phyloP scores from a whole-genome alignment of 2,113 vertebrate genomes.

The Theristicus caerulescens region DNA sequence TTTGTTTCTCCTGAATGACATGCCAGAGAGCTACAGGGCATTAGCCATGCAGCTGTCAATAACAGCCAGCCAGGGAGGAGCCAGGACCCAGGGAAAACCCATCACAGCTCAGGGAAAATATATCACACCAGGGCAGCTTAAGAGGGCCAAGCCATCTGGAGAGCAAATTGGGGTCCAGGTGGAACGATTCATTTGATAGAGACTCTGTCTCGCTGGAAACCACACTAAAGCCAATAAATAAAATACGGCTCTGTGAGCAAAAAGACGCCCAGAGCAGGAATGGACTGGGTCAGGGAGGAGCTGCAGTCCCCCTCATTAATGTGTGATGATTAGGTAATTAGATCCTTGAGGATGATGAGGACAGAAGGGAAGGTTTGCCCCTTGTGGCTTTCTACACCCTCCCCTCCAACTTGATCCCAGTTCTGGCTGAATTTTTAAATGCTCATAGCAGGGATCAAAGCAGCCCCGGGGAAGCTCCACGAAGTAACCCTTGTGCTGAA shows the following conservation, averaged over 20 bases:
- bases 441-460: not conserved
- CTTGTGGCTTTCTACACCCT: not conserved
- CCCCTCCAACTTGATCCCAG: not conserved
- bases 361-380: not conserved
- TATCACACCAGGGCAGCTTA: not conserved
- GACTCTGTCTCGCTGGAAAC: not conserved
- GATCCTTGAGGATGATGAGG: not conserved
- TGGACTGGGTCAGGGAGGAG: not conserved
- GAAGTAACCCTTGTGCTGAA: not conserved
- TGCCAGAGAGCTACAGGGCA: not conserved
- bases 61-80: not conserved
- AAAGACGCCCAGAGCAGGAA: not conserved
- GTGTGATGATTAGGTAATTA: not conserved
- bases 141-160: conserved; percentile 20
- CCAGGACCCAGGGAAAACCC: not conserved
- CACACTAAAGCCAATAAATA: not conserved
- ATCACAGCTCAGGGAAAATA: not conserved
- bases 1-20: conserved; percentile 40
- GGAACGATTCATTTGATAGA: not conserved
- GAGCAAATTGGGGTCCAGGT: not conserved
- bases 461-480: not conserved
- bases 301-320: not conserved
- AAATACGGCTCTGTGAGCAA: not conserved
- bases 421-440: not conserved
- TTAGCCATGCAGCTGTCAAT: conserved; percentile 41